These are phyloP conservation scores for Betta splendens DNA, from an alignment of 2,797 vertebrate genomes.

Conservation along the genomic window DNA sequence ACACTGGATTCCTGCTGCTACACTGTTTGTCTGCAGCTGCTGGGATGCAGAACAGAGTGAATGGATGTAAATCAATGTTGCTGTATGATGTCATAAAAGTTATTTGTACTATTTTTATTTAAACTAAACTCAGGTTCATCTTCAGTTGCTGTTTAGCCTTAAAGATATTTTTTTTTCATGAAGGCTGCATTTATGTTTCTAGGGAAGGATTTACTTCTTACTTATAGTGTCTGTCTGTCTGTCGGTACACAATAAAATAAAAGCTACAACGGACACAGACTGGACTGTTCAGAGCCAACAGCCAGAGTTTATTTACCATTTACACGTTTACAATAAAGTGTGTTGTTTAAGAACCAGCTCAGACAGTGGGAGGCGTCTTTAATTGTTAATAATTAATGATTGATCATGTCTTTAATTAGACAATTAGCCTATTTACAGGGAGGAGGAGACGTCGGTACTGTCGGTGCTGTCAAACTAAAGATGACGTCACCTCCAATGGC, in stretches of 20 bases:
- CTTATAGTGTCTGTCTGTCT: conserved; percentile 19
- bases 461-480: conserved; percentile 40
- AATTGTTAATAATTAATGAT: neutral
- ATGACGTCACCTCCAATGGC: conserved; percentile 56
- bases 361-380: conserved; percentile 5
- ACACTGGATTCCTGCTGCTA: conserved; percentile 27
- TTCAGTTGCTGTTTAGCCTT: neutral
- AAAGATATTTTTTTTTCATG: neutral
- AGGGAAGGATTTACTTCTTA: conserved; percentile 5
- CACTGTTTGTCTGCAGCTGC: conserved; percentile 7
- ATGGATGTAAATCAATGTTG: neutral
- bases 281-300: conserved; percentile 14
- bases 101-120: neutral
- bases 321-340: conserved; percentile 68
- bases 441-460: conserved; percentile 51
- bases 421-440: neutral
- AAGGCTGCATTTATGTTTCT: neutral
- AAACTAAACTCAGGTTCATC: neutral
- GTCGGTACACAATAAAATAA: conserved; percentile 16
- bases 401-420: conserved; percentile 3
- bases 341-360: conserved; percentile 3
- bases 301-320: neutral
- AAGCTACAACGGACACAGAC: conserved; percentile 21
- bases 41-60: conserved; percentile 2
- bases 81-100: neutral